Conservation (phyloP, 2,113 vertebrate species). For the Antechinus flavipes region DNA sequence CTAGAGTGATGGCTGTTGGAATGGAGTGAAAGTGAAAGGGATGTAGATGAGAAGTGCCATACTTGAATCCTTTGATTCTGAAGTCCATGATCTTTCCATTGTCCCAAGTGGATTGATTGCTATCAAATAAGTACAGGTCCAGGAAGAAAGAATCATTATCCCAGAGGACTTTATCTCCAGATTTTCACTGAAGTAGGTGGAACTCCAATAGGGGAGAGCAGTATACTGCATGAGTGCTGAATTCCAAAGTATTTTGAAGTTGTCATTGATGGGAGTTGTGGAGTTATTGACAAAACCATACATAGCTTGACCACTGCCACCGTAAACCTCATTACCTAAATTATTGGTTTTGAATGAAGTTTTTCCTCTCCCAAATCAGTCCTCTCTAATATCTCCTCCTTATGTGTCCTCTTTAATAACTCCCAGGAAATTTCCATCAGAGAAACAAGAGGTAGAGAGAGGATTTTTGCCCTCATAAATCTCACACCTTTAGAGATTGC, state of each 20-base stretch:
- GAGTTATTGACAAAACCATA: background rate
- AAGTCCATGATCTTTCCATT: background rate
- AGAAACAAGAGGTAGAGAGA: background rate
- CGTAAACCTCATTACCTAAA: background rate
- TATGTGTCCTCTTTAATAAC: background rate
- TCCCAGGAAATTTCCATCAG: background rate
- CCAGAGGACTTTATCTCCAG: background rate
- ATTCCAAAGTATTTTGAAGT: no score
- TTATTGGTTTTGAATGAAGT: background rate
- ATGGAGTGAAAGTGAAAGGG: no score
- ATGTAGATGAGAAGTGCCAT: background rate
- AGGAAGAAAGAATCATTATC: background rate
- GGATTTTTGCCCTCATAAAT: background rate
- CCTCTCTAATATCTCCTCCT: no score
- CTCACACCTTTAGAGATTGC: no score
- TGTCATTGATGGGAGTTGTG: background rate
- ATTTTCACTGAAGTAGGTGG: background rate
- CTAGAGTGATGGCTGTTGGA: background rate
- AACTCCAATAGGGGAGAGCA: background rate
- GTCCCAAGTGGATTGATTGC: background rate
- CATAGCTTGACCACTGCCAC: background rate
- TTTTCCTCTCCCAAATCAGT: background rate
- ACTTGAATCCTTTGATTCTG: background rate
- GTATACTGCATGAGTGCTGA: background rate
- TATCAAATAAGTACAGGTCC: background rate